Evolutionary conservation across 1,140 invertebrate species (phyloP), one percentile per base, ranked within the genome.

Genomic region (Habropoda laboriosa): DNA sequence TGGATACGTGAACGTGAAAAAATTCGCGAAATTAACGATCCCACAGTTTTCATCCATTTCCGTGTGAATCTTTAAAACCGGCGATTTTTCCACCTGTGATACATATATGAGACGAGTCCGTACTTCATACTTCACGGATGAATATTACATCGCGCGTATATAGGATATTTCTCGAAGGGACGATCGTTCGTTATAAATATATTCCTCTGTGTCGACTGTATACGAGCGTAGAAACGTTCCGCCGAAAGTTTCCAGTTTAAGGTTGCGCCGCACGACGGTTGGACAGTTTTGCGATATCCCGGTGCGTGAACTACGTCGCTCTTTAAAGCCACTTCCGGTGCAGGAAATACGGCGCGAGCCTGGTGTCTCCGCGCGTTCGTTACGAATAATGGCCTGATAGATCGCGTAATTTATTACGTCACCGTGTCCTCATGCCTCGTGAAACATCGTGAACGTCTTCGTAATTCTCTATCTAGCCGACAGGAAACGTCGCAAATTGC

Each of bases 391-490:
- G 7, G 45, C 13, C 18, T 30, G 47, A 75, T 64, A n/a, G 72
- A 66, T 66, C 42, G 58, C 49, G 40, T 75, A 75, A 66, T 75
- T 66, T 66, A 75, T 66, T 42, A 42, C 10, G 21, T 53, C 35
- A 40, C 12, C 7, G 32, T 30, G 47, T 21, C 60, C 10, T 24
- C 1, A 16, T 13, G 30, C 12, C 24, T n/a, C 38, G 6, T 66
- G 55, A 66, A 75, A 42, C 64, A 77, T 60, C 42, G 45, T 47
- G 10, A 58, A 42, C 35, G 38, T 42, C 38, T 42, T 38, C 35
- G 38, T 75, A 64, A 55, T 27, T 74, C 35, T 16, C 42, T 10
- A 32, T 35, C 61, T 8, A 16, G 7, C 5, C 18, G 35, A 16
- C 18, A 2, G 18, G 3, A 30, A 30, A 21, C n/a, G 27, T 75